phyloP scores from a whole-genome alignment of 2,797 vertebrate species.

The Enteromius radiatus region DNA sequence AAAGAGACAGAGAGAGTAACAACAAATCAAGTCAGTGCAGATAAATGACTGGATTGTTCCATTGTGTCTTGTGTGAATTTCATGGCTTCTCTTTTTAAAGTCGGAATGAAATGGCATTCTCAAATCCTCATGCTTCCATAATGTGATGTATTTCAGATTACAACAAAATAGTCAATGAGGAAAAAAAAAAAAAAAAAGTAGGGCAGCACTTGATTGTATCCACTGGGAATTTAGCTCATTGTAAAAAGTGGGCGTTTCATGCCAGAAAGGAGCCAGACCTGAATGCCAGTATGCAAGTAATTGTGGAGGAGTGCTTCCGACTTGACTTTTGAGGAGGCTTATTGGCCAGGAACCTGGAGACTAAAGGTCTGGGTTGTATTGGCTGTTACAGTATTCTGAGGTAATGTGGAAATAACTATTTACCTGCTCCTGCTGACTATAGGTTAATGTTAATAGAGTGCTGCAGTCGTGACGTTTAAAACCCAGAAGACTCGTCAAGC shows the following conservation, averaged over 20 bases:
- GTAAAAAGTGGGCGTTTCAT: conserved; percentile 32
- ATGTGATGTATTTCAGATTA: not conserved
- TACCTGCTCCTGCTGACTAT: not conserved
- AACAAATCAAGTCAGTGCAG: conserved; percentile 47
- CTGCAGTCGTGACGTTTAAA: not conserved
- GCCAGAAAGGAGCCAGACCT: conserved; percentile 32
- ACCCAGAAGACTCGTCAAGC: not conserved
- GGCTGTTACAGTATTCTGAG: not conserved
- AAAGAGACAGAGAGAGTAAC: conserved; percentile 20
- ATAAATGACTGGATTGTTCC: conserved; percentile 42
- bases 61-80: conserved; percentile 61
- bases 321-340: conserved; percentile 15
- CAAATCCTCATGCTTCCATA: not conserved
- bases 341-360: not conserved
- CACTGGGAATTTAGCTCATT: conserved; percentile 13
- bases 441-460: not conserved
- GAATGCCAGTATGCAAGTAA: conserved; percentile 2
- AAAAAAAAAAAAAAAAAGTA: conserved; percentile 9
- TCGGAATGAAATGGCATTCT: not conserved
- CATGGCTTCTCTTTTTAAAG: not conserved
- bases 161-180: conserved; percentile 1
- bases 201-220: conserved; percentile 1
- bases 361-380: conserved; percentile 1
- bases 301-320: conserved; percentile 37
- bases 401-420: not conserved